Percentiles rank a stretch among this genome's conserved stretches.
These are phyloP conservation scores for Bolborhynchus lineola DNA, from an alignment of 2,113 vertebrate species.

Conservation along the genomic window DNA sequence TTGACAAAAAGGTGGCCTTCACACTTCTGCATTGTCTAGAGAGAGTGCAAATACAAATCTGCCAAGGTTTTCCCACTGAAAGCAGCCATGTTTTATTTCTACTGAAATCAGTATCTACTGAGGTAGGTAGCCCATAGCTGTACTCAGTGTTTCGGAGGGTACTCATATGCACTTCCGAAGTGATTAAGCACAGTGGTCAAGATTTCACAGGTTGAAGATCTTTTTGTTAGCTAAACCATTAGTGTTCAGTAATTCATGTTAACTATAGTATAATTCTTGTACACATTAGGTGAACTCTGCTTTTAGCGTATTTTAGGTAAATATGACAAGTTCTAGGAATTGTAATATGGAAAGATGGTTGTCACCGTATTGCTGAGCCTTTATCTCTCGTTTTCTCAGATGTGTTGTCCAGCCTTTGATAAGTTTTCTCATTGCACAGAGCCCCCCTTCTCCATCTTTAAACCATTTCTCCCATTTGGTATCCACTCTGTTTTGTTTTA, in stretches of 20 bases:
- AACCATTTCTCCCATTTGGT: neutral
- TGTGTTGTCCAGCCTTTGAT: neutral
- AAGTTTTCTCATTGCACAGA: neutral
- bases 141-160: neutral
- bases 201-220: neutral
- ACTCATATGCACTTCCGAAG: neutral
- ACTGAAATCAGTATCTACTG: neutral
- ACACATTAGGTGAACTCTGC: neutral
- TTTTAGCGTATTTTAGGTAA: neutral
- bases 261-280: neutral
- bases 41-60: neutral
- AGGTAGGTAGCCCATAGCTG: neutral
- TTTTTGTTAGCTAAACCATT: neutral
- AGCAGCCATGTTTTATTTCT: neutral
- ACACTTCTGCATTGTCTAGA: neutral
- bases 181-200: neutral
- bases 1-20: neutral
- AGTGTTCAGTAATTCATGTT: neutral
- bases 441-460: neutral
- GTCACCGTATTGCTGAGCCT: accelerated
- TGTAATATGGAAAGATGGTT: neutral
- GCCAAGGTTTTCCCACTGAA: neutral
- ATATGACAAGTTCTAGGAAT: neutral
- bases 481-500: neutral
- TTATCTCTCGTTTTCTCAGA: neutral